These are phyloP conservation scores for Oceanodroma leucorhoa DNA, from an alignment of 2,797 vertebrate species.

Conservation along the genomic window DNA sequence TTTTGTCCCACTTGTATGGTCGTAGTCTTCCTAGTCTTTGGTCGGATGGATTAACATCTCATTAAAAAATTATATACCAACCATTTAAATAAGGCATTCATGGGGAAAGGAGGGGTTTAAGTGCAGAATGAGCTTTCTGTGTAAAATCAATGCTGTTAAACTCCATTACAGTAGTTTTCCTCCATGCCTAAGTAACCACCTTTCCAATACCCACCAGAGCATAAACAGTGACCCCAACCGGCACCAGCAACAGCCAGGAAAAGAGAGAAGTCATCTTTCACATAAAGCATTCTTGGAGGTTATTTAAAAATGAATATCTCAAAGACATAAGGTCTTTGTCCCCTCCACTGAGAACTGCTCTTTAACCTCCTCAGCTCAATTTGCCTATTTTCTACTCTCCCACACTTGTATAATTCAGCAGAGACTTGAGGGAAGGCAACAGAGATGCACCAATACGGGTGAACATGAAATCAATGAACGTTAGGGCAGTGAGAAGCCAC, in stretches of 20 bases:
- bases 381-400: background rate
- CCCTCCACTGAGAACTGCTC: background rate
- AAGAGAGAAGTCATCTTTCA: background rate
- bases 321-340: background rate
- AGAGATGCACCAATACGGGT: background rate
- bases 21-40: background rate
- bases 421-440: background rate
- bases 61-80: conserved; percentile 42
- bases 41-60: background rate
- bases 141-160: conserved; percentile 55
- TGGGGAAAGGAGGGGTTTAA: conserved; percentile 28
- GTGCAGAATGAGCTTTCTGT: background rate
- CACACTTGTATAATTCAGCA: background rate
- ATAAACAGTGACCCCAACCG: background rate
- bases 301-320: background rate
- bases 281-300: background rate
- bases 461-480: rapidly evolving
- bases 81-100: conserved; percentile 48
- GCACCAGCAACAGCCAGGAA: background rate
- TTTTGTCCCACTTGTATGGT: background rate
- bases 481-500: background rate
- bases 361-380: background rate
- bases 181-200: background rate
- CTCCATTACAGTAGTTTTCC: conserved; percentile 17
- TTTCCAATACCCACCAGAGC: background rate